Conservation (phyloP, 2,888 invertebrate species). For the Rhamnusium bicolor region DNA sequence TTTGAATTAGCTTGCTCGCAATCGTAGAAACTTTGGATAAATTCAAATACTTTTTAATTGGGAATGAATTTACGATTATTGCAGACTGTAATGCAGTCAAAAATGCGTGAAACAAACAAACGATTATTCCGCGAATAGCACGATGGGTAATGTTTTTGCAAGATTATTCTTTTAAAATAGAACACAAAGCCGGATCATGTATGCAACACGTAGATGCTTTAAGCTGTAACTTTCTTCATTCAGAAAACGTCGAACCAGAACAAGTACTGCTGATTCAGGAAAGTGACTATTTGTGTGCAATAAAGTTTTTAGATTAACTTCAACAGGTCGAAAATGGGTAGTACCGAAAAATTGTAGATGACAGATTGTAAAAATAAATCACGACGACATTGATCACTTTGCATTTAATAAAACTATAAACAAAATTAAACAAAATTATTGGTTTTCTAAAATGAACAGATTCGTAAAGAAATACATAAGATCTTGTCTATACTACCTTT, state of each 20-base stretch:
- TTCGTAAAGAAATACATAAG: background rate
- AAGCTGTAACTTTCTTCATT: conserved; percentile 47
- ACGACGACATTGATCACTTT: background rate
- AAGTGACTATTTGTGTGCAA: conserved; percentile 41
- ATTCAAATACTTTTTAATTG: conserved; percentile 36
- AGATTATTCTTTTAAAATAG: conserved; percentile 43
- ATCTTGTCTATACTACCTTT: background rate
- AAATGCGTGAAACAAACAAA: conserved; percentile 3
- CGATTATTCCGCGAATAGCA: conserved; percentile 35
- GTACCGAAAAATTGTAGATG: background rate
- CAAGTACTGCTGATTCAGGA: conserved; percentile 29
- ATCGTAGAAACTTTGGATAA: conserved; percentile 33
- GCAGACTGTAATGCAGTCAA: conserved; percentile 39
- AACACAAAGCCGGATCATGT: conserved; percentile 41
- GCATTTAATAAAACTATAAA: background rate
- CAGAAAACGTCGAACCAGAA: background rate
- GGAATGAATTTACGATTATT: conserved; percentile 34
- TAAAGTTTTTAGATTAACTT: background rate
- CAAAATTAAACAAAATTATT: background rate
- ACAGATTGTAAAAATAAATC: background rate
- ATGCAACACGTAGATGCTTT: conserved; percentile 64
- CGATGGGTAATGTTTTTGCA: conserved; percentile 44
- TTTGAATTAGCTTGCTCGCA: conserved; percentile 40
- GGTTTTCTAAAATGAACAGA: background rate
- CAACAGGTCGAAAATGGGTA: background rate